A percentile compares a stretch with the other conserved stretches of the same genome.
Evolutionary conservation across 1,140 invertebrate species (phyloP).

Genomic region (Pteromalus puparum): DNA sequence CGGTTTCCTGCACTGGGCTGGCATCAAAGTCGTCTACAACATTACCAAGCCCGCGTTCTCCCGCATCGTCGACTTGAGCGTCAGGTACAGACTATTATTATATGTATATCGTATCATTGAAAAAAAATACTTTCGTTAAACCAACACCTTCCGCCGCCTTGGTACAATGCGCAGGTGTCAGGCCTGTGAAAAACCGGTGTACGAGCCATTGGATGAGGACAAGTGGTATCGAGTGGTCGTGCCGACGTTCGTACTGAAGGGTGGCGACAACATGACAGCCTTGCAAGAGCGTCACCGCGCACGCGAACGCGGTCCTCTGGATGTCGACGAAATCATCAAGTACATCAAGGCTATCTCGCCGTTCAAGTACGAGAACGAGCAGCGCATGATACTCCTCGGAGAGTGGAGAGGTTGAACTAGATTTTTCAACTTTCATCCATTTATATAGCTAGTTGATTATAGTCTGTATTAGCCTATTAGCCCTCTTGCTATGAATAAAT

Average conservation of each 20-base stretch:
- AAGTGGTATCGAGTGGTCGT: constrained; percentile 79
- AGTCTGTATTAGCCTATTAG: too few species aligned
- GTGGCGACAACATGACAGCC: constrained; percentile 79
- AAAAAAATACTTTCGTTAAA: too few species aligned
- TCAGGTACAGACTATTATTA: constrained; percentile 57
- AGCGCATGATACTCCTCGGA: constrained; percentile 52
- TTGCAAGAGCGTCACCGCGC: constrained; percentile 59
- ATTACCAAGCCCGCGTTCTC: constrained; percentile 55
- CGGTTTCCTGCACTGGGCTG: constrained; percentile 64
- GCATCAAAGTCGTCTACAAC: constrained; percentile 74
- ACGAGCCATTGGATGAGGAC: constrained; percentile 73
- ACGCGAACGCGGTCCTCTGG: constrained; percentile 56
- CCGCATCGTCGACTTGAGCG: constrained; percentile 55
- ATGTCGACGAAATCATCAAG: constrained; percentile 55
- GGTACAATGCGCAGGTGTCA: constrained; percentile 82
- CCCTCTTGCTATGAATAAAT: too few species aligned
- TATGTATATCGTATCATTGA: background rate
- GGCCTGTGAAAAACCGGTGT: constrained; percentile 80
- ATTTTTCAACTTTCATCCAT: background rate
- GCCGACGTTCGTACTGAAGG: constrained; percentile 79
- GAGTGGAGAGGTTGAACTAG: constrained; percentile 17
- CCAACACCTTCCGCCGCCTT: too few species aligned
- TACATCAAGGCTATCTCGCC: constrained; percentile 62
- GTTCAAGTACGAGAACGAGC: constrained; percentile 57
- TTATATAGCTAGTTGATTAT: too few species aligned